phyloP scores from a whole-genome alignment of 2,888 invertebrate species.

The Drosophila pseudotalamancana region DNA sequence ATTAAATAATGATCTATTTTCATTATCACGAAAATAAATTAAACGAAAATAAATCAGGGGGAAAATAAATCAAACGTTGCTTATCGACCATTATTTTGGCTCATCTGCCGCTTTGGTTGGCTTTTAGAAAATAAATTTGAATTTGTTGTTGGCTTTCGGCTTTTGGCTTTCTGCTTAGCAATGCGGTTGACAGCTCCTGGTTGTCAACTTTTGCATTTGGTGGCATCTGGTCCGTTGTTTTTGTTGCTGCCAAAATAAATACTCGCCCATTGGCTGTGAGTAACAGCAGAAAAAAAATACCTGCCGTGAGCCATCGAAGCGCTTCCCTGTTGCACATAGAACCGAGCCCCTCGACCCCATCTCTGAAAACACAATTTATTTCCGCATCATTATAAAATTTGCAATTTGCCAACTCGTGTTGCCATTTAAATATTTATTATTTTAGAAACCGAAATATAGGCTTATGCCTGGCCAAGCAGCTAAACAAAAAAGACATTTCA shows the following conservation, averaged over 20 bases:
- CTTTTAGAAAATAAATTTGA: conserved; percentile 28
- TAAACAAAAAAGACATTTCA: conserved; percentile 19
- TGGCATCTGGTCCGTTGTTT: conserved; percentile 51
- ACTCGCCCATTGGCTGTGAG: conserved; percentile 36
- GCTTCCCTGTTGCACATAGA: conserved; percentile 24
- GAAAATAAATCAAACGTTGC: conserved; percentile 18
- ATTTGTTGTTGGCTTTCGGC: conserved; percentile 7
- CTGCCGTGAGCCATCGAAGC: conserved; percentile 21
- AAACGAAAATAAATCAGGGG: neutral
- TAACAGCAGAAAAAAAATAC: conserved; percentile 31
- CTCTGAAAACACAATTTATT: conserved; percentile 49
- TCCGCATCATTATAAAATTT: conserved; percentile 62
- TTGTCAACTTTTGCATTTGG: conserved; percentile 40
- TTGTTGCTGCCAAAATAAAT: conserved; percentile 61
- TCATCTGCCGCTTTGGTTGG: conserved; percentile 6
- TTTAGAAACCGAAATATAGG: conserved; percentile 11
- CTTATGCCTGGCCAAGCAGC: conserved; percentile 50
- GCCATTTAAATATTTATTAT: conserved; percentile 66
- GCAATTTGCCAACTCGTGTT: conserved; percentile 33
- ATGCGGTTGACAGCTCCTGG: conserved; percentile 20
- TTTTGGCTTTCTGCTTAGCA: conserved; percentile 8
- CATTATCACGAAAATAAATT: neutral
- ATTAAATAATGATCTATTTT: neutral
- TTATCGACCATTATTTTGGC: conserved; percentile 15
- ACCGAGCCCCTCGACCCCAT: neutral